These are phyloP conservation scores for Lophius americanus DNA, from an alignment of 2,797 vertebrate genomes.

Conservation along the genomic window DNA sequence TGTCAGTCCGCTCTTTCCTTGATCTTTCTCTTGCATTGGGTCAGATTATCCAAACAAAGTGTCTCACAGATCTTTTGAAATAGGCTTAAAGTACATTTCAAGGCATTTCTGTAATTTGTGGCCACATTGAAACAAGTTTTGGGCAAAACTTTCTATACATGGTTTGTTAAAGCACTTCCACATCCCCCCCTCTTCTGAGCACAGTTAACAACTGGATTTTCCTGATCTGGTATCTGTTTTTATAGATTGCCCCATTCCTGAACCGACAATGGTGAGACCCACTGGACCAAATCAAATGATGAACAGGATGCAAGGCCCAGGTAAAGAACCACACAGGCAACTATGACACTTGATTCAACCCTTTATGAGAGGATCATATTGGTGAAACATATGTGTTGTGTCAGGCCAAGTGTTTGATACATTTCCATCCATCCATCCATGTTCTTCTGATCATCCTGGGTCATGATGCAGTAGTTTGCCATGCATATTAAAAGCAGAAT, in stretches of 20 bases:
- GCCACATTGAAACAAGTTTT: neutral
- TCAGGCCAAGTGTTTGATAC: neutral
- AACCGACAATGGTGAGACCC: slow-evolving; percentile 89
- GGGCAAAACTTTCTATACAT: neutral
- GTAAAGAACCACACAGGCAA: slow-evolving; percentile 46
- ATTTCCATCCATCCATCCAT: too few species aligned
- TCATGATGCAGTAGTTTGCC: too few species aligned
- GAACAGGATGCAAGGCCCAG: slow-evolving; percentile 88
- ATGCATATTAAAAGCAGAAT: too few species aligned
- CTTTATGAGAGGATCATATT: neutral
- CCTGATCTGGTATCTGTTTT: slow-evolving; percentile 3
- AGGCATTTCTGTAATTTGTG: neutral
- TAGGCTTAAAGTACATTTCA: neutral
- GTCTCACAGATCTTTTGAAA: neutral
- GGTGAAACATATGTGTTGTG: neutral
- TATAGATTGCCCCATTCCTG: slow-evolving; percentile 90
- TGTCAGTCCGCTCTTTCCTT: neutral
- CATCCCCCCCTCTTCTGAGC: neutral
- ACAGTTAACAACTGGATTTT: neutral
- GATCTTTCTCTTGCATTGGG: neutral
- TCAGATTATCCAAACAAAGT: neutral
- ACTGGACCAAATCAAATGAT: slow-evolving; percentile 92
- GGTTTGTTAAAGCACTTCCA: neutral
- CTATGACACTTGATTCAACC: neutral
- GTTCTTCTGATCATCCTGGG: too few species aligned